Evolutionary conservation across 2,888 invertebrate genomes (phyloP).

Genomic region (Sphaeridia pumilis): DNA sequence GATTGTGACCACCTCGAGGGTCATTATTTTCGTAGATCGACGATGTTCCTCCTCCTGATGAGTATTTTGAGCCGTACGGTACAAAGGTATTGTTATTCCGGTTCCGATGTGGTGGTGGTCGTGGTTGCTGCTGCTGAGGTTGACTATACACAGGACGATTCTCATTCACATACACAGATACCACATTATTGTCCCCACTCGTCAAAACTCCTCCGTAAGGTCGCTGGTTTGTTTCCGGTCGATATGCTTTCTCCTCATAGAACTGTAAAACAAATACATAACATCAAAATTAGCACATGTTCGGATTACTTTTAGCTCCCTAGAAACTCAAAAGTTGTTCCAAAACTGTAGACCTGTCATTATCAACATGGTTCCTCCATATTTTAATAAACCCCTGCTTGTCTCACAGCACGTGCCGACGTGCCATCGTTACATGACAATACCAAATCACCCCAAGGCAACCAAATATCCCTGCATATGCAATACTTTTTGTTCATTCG

Average conservation of each 20-base stretch:
- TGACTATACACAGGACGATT: neutral
- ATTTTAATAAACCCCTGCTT: too few relatives aligned
- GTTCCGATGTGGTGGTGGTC: conserved; percentile 1
- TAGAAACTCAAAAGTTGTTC: too few relatives aligned
- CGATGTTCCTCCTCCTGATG: neutral
- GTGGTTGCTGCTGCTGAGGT: conserved; percentile 9
- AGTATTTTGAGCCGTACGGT: neutral
- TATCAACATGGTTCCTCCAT: too few relatives aligned
- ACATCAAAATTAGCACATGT: neutral
- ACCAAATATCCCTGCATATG: too few relatives aligned
- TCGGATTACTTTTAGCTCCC: too few relatives aligned
- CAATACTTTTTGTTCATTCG: too few relatives aligned
- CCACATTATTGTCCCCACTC: conserved; percentile 3
- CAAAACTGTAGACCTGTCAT: too few relatives aligned
- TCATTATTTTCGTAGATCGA: neutral
- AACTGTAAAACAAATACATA: conserved; percentile 48
- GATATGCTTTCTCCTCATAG: conserved; percentile 80
- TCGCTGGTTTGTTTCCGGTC: conserved; percentile 71
- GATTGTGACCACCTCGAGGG: neutral
- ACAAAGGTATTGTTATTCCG: conserved; percentile 10
- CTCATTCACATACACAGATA: conserved; percentile 9
- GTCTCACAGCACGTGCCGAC: too few relatives aligned
- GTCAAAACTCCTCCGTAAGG: conserved; percentile 36
- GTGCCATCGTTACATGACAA: too few relatives aligned
- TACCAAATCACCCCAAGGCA: too few relatives aligned